Conservation (phyloP, 2,113 vertebrate species). For the Triplophysa siluroides region DNA sequence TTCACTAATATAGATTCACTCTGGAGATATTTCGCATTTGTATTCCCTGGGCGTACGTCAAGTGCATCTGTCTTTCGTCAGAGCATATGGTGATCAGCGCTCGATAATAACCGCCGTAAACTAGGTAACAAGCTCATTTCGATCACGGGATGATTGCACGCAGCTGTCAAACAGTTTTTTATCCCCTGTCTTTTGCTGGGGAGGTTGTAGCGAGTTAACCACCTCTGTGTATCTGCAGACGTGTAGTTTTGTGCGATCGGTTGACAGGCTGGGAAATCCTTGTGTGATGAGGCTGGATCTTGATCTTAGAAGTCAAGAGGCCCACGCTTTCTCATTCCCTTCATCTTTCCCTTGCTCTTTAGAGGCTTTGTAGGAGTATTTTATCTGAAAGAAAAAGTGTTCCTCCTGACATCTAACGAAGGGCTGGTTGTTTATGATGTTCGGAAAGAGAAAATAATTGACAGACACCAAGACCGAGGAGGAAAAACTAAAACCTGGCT, state of each 20-base stretch:
- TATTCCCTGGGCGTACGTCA: constrained; percentile 23
- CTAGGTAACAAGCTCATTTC: constrained; percentile 32
- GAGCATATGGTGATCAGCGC: constrained; percentile 38
- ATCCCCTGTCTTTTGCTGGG: constrained; percentile 28
- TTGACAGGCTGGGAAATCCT: constrained; percentile 36
- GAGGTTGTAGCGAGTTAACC: not conserved
- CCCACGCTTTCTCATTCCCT: constrained; percentile 9
- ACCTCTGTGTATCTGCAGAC: constrained; percentile 1
- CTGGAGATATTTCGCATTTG: constrained; percentile 25
- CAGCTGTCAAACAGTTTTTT: constrained; percentile 27
- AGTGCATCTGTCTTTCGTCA: constrained; percentile 27
- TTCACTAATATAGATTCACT: constrained; percentile 30
- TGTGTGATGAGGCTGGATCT: constrained; percentile 27
- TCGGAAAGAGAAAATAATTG: not conserved
- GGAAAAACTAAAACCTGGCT: no score
- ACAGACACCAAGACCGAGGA: not conserved
- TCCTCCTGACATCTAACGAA: constrained; percentile 23
- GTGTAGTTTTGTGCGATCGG: constrained; percentile 17
- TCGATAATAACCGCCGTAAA: constrained; percentile 39
- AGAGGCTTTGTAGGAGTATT: constrained; percentile 11
- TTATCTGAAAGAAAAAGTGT: constrained; percentile 19
- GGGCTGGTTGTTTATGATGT: constrained; percentile 37
- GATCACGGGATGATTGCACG: constrained; percentile 13
- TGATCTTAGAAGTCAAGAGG: constrained; percentile 47
- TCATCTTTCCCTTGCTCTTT: constrained; percentile 11